Evolutionary conservation across 2,797 vertebrate genomes (phyloP).

Genomic region (Molossus alvarezi): DNA sequence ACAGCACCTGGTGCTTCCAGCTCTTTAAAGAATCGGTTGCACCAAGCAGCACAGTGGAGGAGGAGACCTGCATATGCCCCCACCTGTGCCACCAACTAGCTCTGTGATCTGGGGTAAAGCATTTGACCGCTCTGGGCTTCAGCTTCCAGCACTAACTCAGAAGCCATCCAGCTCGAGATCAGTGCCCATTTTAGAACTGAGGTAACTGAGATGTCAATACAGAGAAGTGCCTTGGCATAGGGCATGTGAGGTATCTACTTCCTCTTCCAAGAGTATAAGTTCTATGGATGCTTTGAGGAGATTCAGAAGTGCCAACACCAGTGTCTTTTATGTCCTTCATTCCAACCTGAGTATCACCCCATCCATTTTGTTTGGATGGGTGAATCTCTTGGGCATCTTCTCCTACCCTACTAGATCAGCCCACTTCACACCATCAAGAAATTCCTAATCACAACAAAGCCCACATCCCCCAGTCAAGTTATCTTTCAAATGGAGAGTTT

Average conservation of each 20-base stretch:
- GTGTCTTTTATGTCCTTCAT: not conserved
- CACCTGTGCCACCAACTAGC: not conserved
- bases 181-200: not conserved
- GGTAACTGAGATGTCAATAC: not conserved
- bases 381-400: not conserved
- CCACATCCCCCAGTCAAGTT: not conserved
- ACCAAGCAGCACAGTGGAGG: rapidly evolving
- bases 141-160: not conserved
- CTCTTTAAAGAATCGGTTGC: not conserved
- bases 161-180: not conserved
- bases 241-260: not conserved
- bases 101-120: not conserved
- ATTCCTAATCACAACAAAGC: not conserved
- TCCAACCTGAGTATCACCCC: not conserved
- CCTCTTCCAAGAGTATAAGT: not conserved
- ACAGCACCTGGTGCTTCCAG: not conserved
- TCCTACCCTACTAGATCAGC: not conserved
- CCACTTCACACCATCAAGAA: too few relatives aligned
- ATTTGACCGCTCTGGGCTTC: not conserved
- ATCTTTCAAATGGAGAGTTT: not conserved
- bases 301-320: not conserved
- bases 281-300: not conserved
- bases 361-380: too few relatives aligned
- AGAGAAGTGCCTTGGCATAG: not conserved
- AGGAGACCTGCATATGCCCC: not conserved